phyloP scores from a whole-genome alignment of 2,888 invertebrate genomes.

The Mechanitis mazaeus region DNA sequence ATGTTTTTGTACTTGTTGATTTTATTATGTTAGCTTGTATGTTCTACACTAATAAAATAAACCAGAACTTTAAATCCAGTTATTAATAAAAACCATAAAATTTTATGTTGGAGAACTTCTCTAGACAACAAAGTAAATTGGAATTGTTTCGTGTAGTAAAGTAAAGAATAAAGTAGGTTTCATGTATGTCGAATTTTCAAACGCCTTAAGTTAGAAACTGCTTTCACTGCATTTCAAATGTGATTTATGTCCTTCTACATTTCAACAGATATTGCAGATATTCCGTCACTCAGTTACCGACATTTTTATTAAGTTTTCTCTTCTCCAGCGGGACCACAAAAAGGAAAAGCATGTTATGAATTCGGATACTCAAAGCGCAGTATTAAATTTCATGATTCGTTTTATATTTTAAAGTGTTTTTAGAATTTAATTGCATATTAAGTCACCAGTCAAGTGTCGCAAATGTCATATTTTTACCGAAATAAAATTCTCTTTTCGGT shows the following conservation, averaged over 20 bases:
- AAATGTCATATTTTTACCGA: no score
- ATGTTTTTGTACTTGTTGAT: not conserved
- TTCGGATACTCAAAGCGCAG: slow-evolving; percentile 26
- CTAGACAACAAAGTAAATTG: slow-evolving; percentile 27
- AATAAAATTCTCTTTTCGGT: not conserved
- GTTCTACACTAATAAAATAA: not conserved
- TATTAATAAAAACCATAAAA: slow-evolving; percentile 1
- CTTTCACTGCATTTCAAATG: slow-evolving; percentile 55
- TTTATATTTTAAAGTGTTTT: slow-evolving; percentile 12
- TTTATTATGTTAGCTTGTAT: not conserved
- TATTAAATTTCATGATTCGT: slow-evolving; percentile 28
- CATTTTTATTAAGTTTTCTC: slow-evolving; percentile 47
- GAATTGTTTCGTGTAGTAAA: slow-evolving; percentile 48
- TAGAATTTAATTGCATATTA: not conserved
- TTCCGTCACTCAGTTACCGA: slow-evolving; percentile 44
- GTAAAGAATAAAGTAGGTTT: slow-evolving; percentile 51
- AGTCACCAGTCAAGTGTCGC: no score
- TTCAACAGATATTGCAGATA: slow-evolving; percentile 54
- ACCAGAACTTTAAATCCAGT: not conserved
- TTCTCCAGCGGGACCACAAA: slow-evolving; percentile 24
- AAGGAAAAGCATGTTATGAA: slow-evolving; percentile 27
- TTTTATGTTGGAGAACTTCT: not conserved
- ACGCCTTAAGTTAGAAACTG: slow-evolving; percentile 39
- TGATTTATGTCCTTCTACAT: slow-evolving; percentile 58
- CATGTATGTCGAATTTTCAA: slow-evolving; percentile 61